A percentile compares a stretch with the other conserved stretches of the same genome.
phyloP scores from a whole-genome alignment of 2,888 invertebrate genomes.

The Phasia obesa region DNA sequence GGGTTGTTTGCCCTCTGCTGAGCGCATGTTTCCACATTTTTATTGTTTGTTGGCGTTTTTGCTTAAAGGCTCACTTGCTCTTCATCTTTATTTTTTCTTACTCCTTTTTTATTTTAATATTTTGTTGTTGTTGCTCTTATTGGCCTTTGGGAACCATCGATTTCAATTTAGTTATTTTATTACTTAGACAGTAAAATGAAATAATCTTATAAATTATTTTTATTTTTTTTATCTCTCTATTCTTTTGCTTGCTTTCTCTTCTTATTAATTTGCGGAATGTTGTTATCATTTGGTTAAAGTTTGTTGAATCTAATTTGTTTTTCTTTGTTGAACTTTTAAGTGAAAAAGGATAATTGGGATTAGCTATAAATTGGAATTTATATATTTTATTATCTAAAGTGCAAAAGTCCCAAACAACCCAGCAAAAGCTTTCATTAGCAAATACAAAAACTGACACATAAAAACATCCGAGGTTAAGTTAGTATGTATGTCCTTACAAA shows the following conservation, averaged over 20 bases:
- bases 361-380: background rate
- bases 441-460: too few relatives aligned
- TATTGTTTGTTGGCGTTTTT: conserved; percentile 35
- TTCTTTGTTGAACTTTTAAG: conserved; percentile 68
- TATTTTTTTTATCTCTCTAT: conserved; percentile 24
- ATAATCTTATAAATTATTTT: conserved; percentile 70
- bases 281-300: conserved; percentile 63
- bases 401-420: background rate
- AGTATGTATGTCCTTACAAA: too few relatives aligned
- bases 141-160: conserved; percentile 70
- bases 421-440: too few relatives aligned
- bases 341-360: conserved; percentile 53
- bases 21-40: conserved; percentile 68
- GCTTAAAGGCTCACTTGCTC: conserved; percentile 65
- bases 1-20: conserved; percentile 69
- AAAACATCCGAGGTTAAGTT: too few relatives aligned
- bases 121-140: conserved; percentile 41
- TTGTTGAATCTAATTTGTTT: conserved; percentile 64
- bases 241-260: conserved; percentile 1
- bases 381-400: background rate
- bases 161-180: conserved; percentile 70
- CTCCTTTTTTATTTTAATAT: background rate
- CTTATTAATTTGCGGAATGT: conserved; percentile 61
- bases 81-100: conserved; percentile 22
- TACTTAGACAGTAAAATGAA: conserved; percentile 68